phyloP scores from a whole-genome alignment of 2,797 vertebrate genomes.

The Nannoperca obscura region DNA sequence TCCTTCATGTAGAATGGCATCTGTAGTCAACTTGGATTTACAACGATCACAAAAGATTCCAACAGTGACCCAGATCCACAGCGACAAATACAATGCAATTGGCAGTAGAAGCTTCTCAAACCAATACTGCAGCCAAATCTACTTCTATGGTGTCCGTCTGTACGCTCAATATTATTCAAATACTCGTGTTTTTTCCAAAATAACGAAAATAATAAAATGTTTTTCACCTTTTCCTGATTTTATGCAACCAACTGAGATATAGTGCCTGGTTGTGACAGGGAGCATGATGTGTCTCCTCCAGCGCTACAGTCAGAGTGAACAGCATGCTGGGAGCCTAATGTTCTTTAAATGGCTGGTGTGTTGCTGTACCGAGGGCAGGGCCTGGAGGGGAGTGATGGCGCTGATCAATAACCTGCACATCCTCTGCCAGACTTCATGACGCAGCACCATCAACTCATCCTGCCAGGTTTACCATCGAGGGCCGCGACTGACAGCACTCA shows the following conservation, averaged over 20 bases:
- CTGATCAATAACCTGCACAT: slow-evolving; percentile 77
- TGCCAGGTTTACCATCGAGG: slow-evolving; percentile 55
- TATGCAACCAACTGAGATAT: slow-evolving; percentile 11
- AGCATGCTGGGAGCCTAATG: slow-evolving; percentile 77
- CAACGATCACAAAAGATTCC: neutral
- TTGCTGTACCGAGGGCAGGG: slow-evolving; percentile 54
- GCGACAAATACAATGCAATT: neutral
- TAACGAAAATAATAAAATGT: neutral
- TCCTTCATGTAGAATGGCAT: neutral
- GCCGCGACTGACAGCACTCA: slow-evolving; percentile 47
- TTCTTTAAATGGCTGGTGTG: slow-evolving; percentile 79
- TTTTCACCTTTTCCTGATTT: neutral
- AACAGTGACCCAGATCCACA: slow-evolving; percentile 2
- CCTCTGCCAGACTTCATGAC: slow-evolving; percentile 67
- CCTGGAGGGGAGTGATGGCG: slow-evolving; percentile 34
- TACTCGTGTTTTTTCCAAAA: neutral
- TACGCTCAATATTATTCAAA: neutral
- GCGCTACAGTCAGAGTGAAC: slow-evolving; percentile 53
- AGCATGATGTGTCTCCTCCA: slow-evolving; percentile 21
- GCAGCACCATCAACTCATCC: slow-evolving; percentile 70
- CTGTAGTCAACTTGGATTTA: neutral
- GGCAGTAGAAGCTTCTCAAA: neutral
- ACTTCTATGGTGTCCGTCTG: neutral
- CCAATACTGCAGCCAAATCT: neutral
- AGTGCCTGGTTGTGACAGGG: neutral